Conservation (phyloP, 1,140 invertebrate species). For the Aphidius ervi region DNA sequence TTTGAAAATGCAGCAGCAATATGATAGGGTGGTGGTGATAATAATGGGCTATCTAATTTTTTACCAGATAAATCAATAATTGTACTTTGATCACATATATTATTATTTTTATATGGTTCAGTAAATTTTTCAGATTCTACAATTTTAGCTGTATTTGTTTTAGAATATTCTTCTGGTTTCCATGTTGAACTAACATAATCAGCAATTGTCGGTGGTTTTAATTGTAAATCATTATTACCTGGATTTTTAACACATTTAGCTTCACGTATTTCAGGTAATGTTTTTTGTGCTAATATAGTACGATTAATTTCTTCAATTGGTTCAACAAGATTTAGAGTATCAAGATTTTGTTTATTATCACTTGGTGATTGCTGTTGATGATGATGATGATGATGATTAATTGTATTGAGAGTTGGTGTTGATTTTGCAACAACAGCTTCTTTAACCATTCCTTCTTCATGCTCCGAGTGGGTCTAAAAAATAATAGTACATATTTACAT, state of each 20-base stretch:
- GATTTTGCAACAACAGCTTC: conserved; percentile 45
- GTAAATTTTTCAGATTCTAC: conserved; percentile 46
- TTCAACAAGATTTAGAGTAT: conserved; percentile 27
- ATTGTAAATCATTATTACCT: conserved; percentile 37
- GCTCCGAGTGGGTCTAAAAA: conserved; percentile 37
- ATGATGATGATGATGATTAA: conserved; percentile 30
- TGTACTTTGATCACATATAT: conserved; percentile 27
- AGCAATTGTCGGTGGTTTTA: conserved; percentile 42
- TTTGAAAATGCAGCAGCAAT: conserved; percentile 67
- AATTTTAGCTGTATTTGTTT: conserved; percentile 47
- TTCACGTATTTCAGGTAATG: conserved; percentile 46
- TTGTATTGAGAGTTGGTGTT: conserved; percentile 32
- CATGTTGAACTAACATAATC: conserved; percentile 49
- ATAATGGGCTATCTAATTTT: conserved; percentile 39
- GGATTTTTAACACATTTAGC: conserved; percentile 49
- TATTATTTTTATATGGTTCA: conserved; percentile 38
- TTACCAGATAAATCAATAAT: conserved; percentile 21
- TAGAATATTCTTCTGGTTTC: conserved; percentile 49
- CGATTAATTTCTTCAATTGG: conserved; percentile 36
- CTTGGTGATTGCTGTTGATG: conserved; percentile 25
- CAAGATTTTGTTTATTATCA: conserved; percentile 26
- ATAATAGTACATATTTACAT: background rate
- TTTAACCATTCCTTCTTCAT: conserved; percentile 41
- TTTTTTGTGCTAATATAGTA: conserved; percentile 44
- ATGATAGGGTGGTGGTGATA: conserved; percentile 63